A percentile compares a stretch with the other conserved stretches of the same genome.
These are phyloP conservation scores for Drosophila anceps DNA, from an alignment of 2,888 invertebrate species.

Conservation along the genomic window DNA sequence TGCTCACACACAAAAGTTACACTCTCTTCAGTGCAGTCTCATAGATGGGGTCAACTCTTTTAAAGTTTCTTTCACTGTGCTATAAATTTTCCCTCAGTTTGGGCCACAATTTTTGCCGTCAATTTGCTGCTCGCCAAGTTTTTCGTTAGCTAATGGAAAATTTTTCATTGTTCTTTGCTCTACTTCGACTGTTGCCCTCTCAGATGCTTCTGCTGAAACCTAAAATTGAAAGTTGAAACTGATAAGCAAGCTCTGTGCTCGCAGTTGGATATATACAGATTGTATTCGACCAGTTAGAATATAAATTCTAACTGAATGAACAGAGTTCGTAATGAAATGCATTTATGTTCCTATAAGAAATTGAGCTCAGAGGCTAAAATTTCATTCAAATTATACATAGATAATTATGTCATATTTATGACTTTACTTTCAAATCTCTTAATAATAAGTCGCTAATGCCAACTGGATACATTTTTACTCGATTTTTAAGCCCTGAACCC, in stretches of 20 bases:
- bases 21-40: constrained; percentile 11
- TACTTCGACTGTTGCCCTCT: constrained; percentile 14
- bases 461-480: no score
- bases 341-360: no score
- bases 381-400: no score
- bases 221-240: constrained; percentile 6
- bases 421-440: no score
- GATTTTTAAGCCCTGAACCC: no score
- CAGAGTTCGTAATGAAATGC: no score
- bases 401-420: no score
- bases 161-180: constrained; percentile 32
- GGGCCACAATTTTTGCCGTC: constrained; percentile 42
- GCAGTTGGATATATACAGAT: not conserved
- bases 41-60: constrained; percentile 37
- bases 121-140: constrained; percentile 46
- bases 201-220: not conserved
- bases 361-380: no score
- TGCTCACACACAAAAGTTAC: constrained; percentile 30
- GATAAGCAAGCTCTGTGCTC: no score
- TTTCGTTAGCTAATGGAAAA: constrained; percentile 22
- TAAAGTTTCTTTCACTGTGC: constrained; percentile 45
- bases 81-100: constrained; percentile 60
- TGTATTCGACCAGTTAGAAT: not conserved
- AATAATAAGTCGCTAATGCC: no score
- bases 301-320: not conserved